Conservation (phyloP, 2,797 vertebrate genomes). For the Argyrosomus regius region DNA sequence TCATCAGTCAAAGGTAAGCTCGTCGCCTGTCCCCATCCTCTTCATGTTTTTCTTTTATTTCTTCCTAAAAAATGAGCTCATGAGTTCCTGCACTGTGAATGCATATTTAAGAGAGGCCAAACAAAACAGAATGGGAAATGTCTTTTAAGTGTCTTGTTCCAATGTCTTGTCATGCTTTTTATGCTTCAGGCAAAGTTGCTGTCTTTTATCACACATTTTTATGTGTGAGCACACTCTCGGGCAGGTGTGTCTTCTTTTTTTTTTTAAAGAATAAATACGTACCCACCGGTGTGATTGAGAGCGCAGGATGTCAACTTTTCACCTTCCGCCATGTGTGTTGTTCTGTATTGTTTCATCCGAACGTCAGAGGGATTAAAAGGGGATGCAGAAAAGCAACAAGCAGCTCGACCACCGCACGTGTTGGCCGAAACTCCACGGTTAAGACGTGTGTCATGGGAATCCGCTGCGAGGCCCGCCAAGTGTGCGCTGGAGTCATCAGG, state of each 20-base stretch:
- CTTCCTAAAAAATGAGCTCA: conserved; percentile 37
- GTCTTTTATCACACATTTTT: conserved; percentile 55
- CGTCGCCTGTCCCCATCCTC: conserved; percentile 32
- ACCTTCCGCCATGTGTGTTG: conserved; percentile 8
- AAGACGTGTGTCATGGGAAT: conserved; percentile 39
- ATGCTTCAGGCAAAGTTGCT: conserved; percentile 54
- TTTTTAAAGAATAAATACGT: conserved; percentile 6
- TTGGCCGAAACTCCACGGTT: not conserved
- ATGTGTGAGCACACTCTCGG: not conserved
- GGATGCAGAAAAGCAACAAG: conserved; percentile 27
- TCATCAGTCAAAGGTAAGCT: conserved; percentile 87
- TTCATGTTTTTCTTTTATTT: conserved; percentile 42
- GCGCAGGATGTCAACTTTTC: conserved; percentile 42
- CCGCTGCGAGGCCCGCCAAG: conserved; percentile 30
- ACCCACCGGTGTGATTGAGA: conserved; percentile 9
- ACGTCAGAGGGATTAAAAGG: conserved; percentile 34
- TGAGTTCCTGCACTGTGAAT: conserved; percentile 55
- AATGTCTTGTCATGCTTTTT: conserved; percentile 45
- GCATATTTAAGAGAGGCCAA: conserved; percentile 59
- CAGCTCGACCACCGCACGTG: not conserved
- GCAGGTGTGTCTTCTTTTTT: conserved; percentile 10
- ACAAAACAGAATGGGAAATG: conserved; percentile 59
- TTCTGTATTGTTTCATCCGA: conserved; percentile 33
- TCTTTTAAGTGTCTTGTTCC: conserved; percentile 47
- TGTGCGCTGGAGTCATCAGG: conserved; percentile 40